These are phyloP conservation scores for Lithobates pipiens DNA, from an alignment of 2,797 vertebrate species.

Conservation along the genomic window DNA sequence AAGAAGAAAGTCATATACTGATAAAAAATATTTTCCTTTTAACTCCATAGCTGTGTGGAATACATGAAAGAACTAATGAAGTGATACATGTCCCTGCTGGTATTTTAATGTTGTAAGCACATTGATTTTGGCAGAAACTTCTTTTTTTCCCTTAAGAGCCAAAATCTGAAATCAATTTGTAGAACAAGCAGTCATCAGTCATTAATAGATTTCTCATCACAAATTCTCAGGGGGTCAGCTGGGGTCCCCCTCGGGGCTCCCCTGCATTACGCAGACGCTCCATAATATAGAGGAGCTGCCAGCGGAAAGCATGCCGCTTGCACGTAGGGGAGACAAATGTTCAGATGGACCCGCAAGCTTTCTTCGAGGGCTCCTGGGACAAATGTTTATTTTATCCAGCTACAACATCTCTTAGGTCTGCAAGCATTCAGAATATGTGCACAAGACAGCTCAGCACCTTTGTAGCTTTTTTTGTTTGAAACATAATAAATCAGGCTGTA, in stretches of 20 bases:
- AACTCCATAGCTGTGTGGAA: conserved; percentile 45
- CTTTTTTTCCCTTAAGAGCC: conserved; percentile 57
- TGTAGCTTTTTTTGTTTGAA: background rate
- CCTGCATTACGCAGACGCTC: background rate
- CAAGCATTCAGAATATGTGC: conserved; percentile 10
- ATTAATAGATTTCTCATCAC: conserved; percentile 71
- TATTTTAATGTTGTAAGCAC: conserved; percentile 62
- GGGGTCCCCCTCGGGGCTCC: conserved; percentile 44
- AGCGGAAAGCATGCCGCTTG: conserved; percentile 10
- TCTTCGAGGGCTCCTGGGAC: conserved; percentile 33
- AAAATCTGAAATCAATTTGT: conserved; percentile 69
- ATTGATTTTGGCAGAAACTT: conserved; percentile 64
- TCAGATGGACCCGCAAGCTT: conserved; percentile 41
- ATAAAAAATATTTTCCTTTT: conserved; percentile 25
- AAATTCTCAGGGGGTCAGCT: conserved; percentile 52
- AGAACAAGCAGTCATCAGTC: conserved; percentile 70
- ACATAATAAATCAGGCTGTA: background rate
- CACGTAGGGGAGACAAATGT: conserved; percentile 28
- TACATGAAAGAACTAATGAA: conserved; percentile 59
- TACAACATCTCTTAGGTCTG: conserved; percentile 32
- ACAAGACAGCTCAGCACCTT: conserved; percentile 1
- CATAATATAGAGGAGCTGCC: conserved; percentile 48
- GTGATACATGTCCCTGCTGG: conserved; percentile 36
- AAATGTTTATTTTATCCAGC: conserved; percentile 44
- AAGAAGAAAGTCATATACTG: background rate